Percentiles rank a stretch among this genome's conserved stretches.
Conservation (phyloP, 2,888 invertebrate genomes). For the Epinotia ramella region DNA sequence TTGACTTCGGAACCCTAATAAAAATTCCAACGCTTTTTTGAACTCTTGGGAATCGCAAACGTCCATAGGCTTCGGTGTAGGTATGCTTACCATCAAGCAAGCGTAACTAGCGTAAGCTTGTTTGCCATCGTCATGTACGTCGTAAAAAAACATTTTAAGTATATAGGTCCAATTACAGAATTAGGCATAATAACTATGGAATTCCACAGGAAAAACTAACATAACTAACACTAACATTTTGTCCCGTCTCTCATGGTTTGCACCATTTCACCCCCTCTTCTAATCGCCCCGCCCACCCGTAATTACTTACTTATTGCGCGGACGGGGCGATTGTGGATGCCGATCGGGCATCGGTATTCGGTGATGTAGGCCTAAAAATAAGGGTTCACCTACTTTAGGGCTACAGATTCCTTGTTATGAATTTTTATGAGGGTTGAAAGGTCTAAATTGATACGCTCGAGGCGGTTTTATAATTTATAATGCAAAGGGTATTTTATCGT, state of each 20-base stretch:
- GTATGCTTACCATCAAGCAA: no score
- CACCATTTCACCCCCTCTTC: neutral
- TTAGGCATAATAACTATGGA: no score
- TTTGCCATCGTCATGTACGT: no score
- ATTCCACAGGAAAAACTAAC: no score
- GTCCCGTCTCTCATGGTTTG: neutral
- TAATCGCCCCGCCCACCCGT: constrained; percentile 3
- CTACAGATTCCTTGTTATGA: constrained; percentile 9
- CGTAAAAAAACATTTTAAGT: no score
- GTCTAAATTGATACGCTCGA: neutral
- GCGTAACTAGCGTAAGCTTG: no score
- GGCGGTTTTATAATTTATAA: neutral
- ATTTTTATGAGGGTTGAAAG: constrained; percentile 11
- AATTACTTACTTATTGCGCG: neutral
- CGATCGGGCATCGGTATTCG: neutral
- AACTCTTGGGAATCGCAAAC: no score
- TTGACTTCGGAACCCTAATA: no score
- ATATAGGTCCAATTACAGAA: no score
- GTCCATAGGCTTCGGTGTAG: no score
- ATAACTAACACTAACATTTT: no score
- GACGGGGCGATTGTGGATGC: neutral
- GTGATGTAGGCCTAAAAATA: constrained; percentile 2
- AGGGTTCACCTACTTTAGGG: neutral
- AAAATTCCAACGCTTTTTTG: no score
- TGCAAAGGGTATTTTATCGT: neutral